Base-by-base conservation (phyloP, 2,888 invertebrate species). In the Pterostichus madidus region DNA sequence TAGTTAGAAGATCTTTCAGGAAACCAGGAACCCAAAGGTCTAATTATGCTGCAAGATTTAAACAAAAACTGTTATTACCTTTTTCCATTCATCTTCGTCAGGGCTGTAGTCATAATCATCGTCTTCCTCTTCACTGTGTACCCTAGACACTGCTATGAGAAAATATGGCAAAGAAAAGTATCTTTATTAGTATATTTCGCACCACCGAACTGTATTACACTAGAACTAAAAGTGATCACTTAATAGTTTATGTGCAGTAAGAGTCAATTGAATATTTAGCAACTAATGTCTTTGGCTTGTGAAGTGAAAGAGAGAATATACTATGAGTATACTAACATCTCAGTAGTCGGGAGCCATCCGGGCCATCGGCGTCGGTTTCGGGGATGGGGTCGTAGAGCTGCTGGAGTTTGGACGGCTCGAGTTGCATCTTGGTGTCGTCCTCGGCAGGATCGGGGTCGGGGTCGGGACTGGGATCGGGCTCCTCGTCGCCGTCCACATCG, bases 21-120 rank as follows among this genome's bases (percentile, higher is more conserved):
- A 39, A 5, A 7, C 39, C 39, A 39, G 39, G 8, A 39, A 7
- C 8, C 39, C 6, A 39, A 39, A 39, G 8, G 39, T 39, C 7
- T 24, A 24, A 24, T 39, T 39, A 7, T 7, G 39, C 39, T 39
- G 39, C 39, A 39, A 8, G 4, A 59, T 5, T 59, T 59, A 59
- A 59, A 15, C 24, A 24, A 52, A 52, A 52, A 35, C 13, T 10
- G 4, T 88, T 89, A 88, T 88, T 85, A 90, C 89, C 90, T 97
- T 97, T 89, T 96, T 95, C 95, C 96, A 96, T 86, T 96, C 96
- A 87, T 96, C 96, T 88, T 96, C 96, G 88, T 96, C 96, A 0
- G 95, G 95, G 87, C 94, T 95, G 87, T 96, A 96, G 87, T 95
- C 95, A 87, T 94, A 94, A 86, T 96, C 96, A 86, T 96, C 96